These are phyloP conservation scores for Pseudotriccus pelzelni DNA, from an alignment of 2,797 vertebrate species.

Conservation along the genomic window DNA sequence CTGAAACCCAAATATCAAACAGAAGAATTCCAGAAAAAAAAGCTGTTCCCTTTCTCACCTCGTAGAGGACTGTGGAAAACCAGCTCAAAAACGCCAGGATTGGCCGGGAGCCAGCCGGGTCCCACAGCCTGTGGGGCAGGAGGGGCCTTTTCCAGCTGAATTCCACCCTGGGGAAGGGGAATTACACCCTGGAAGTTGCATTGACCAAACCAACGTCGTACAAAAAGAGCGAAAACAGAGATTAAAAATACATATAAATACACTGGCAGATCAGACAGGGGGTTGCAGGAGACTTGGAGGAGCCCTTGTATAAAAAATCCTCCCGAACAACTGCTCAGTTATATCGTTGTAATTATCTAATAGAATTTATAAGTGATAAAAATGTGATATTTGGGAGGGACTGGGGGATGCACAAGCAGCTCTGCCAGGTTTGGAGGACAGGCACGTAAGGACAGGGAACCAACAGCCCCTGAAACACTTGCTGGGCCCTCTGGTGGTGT, in stretches of 20 bases:
- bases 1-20: not conserved
- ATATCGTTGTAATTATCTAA: too few species aligned
- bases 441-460: rapidly evolving
- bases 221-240: rapidly evolving
- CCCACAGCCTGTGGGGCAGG: not conserved
- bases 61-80: not conserved
- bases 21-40: not conserved
- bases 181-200: rapidly evolving
- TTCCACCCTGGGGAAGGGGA: not conserved
- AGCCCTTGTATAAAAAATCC: not conserved
- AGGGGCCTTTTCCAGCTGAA: not conserved
- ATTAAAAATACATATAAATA: not conserved
- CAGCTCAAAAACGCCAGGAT: not conserved
- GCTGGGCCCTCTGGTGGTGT: conserved; percentile 26
- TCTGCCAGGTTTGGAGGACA: not conserved
- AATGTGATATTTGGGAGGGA: not conserved
- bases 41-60: not conserved
- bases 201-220: not conserved
- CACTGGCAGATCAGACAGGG: rapidly evolving
- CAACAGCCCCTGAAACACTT: not conserved
- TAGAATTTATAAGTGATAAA: too few species aligned
- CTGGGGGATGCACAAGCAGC: too few species aligned
- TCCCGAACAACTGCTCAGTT: not conserved
- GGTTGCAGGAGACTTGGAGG: not conserved
- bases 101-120: too few species aligned